Base-by-base conservation (phyloP, 2,888 invertebrate species). In the Amorpha juglandis region DNA sequence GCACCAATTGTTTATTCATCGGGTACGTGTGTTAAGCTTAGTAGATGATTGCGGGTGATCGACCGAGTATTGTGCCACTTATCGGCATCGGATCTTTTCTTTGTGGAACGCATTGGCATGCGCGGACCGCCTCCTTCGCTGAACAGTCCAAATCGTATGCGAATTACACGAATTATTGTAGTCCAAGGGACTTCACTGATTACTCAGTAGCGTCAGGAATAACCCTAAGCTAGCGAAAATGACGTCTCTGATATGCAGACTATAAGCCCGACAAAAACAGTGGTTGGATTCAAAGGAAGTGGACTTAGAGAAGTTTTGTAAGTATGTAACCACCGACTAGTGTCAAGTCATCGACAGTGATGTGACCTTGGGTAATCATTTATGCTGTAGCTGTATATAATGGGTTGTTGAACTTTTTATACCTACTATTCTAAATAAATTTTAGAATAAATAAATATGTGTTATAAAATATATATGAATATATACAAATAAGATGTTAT, bases 61-160 rank as follows among this genome's bases (percentile, higher is more conserved):
- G 90, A 90, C 90, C 91, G 86, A 68, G 82, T 84, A 88, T 87
- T 89, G 88, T 89, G 80, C 71, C 77, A 79, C 79, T 84, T 92
- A 92, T 92, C 92, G 86, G 69, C 77, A 79, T 88, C 88, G 89
- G 87, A 92, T 92, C 92, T 91, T 72, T 78, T 79, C 88, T 91
- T 91, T 90, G 89, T 87, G 74, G 70, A 74, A 71, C 84, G 79
- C 85, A 91, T 92, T 91, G 84, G 79, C 78, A 92, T 92, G 89
- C 92, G 79, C 73, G 75, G 74, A 75, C 75, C 74, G 77, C 75
- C 71, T 74, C 77, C 79, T 90, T 91, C 91, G 85, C 35, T 83
- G 91, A 90, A 91, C 87, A 82, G 78, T 83, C 90, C 79, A 89
- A 91, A 90, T 84, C 82, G 79, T 85, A 88, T 84, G 84, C 82